phyloP scores from a whole-genome alignment of 2,113 vertebrate genomes.

The Lethenteron reissneri region DNA sequence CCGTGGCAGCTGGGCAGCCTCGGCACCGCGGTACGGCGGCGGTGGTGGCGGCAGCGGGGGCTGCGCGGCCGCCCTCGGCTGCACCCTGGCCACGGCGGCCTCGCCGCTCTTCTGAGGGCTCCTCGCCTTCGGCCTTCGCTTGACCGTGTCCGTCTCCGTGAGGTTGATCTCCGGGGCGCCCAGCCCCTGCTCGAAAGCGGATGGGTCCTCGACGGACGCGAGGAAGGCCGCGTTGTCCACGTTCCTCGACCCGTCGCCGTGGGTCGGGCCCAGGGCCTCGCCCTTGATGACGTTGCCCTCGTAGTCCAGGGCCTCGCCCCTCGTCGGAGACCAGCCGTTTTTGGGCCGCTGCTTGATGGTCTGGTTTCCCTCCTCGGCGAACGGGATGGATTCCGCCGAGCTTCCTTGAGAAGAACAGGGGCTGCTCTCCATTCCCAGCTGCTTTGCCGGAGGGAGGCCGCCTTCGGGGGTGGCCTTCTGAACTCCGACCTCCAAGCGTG shows the following conservation, averaged over 20 bases:
- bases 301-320: background rate
- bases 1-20: constrained; percentile 18
- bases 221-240: too few species aligned
- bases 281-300: background rate
- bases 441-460: too few species aligned
- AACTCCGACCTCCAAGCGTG: too few species aligned
- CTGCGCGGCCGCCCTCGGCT: constrained; percentile 15
- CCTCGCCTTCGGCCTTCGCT: constrained; percentile 63
- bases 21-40: constrained; percentile 18
- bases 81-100: too few species aligned
- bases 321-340: constrained; percentile 11
- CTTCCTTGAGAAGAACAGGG: constrained; percentile 17
- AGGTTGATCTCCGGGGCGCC: constrained; percentile 62
- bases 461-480: too few species aligned
- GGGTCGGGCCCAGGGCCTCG: background rate
- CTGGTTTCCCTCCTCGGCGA: constrained; percentile 43
- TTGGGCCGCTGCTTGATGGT: constrained; percentile 36
- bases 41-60: constrained; percentile 8
- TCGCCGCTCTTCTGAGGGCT: constrained; percentile 18
- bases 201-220: background rate
- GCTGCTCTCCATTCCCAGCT: too few species aligned
- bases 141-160: constrained; percentile 74
- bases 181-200: constrained; percentile 23
- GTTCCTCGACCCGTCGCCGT: too few species aligned
- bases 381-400: constrained; percentile 34